phyloP scores from a whole-genome alignment of 2,888 invertebrate species.

The Formica aserva region DNA sequence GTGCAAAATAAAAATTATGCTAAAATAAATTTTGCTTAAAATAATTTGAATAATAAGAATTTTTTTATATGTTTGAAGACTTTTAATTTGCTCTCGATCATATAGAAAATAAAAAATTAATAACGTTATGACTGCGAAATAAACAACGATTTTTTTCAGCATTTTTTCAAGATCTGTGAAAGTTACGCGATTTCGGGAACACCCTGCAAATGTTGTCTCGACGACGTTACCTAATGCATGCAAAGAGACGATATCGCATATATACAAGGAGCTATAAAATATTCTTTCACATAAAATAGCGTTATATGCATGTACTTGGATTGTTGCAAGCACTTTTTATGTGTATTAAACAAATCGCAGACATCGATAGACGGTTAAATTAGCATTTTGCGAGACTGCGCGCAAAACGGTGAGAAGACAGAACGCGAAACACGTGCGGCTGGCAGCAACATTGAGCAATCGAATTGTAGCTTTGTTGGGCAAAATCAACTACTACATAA shows the following conservation, averaged over 20 bases:
- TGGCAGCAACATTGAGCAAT: constrained; percentile 61
- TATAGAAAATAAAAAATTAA: background rate
- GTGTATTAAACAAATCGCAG: constrained; percentile 27
- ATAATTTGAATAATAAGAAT: background rate
- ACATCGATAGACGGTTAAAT: constrained; percentile 38
- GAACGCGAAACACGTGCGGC: constrained; percentile 37
- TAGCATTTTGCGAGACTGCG: constrained; percentile 45
- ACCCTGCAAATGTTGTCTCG: constrained; percentile 9
- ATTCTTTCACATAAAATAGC: constrained; percentile 25
- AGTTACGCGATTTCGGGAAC: background rate
- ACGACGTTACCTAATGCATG: constrained; percentile 14
- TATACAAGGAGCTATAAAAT: constrained; percentile 42
- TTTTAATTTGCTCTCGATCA: background rate
- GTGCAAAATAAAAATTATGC: background rate
- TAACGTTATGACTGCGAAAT: background rate
- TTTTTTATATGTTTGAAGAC: background rate
- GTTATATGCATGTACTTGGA: constrained; percentile 24
- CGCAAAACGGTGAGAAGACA: constrained; percentile 9
- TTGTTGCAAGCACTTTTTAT: constrained; percentile 31
- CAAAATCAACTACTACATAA: constrained; percentile 59
- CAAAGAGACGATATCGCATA: constrained; percentile 32
- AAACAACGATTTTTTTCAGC: background rate
- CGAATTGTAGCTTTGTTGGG: constrained; percentile 64
- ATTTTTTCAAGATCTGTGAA: background rate
- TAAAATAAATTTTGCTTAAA: background rate